phyloP scores from a whole-genome alignment of 2,888 invertebrate genomes.

The Mythimna loreyi region DNA sequence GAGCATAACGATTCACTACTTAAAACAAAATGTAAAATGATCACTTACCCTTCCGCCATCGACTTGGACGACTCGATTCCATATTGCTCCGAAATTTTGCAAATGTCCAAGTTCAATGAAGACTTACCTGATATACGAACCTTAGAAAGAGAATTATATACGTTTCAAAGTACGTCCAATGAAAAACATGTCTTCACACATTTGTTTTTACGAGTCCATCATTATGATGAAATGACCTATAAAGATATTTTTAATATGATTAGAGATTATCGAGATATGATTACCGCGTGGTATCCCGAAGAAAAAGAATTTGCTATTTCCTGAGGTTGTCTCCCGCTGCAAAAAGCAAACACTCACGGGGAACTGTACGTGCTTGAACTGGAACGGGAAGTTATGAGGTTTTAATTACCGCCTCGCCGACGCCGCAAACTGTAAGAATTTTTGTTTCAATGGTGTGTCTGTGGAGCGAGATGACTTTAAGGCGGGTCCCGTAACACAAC shows the following conservation, averaged over 20 bases:
- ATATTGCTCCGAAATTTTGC: constrained; percentile 6
- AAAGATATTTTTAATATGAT: constrained; percentile 4
- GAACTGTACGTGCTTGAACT: too few relatives aligned
- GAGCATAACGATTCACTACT: constrained; percentile 1
- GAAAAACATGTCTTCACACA: constrained; percentile 16
- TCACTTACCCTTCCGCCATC: constrained; percentile 8
- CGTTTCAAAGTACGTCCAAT: constrained; percentile 7
- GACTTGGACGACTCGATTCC: constrained; percentile 16
- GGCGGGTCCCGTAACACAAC: too few relatives aligned
- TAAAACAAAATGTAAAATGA: constrained; percentile 14
- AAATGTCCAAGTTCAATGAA: background rate
- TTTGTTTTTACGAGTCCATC: background rate
- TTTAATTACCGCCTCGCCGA: too few relatives aligned
- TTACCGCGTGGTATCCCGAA: too few relatives aligned
- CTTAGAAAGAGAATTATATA: constrained; percentile 8
- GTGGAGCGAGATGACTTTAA: too few relatives aligned
- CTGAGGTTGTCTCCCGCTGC: too few relatives aligned
- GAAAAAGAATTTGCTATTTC: too few relatives aligned
- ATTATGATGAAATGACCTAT: too few relatives aligned
- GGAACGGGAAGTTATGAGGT: too few relatives aligned
- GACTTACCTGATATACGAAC: constrained; percentile 9
- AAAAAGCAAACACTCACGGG: too few relatives aligned
- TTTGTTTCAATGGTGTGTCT: too few relatives aligned
- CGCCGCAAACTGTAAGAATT: too few relatives aligned
- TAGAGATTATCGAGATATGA: background rate